A percentile compares a stretch with the other conserved stretches of the same genome.
Evolutionary conservation across 2,113 vertebrate species (phyloP).

Genomic region (Heloderma charlesbogerti): DNA sequence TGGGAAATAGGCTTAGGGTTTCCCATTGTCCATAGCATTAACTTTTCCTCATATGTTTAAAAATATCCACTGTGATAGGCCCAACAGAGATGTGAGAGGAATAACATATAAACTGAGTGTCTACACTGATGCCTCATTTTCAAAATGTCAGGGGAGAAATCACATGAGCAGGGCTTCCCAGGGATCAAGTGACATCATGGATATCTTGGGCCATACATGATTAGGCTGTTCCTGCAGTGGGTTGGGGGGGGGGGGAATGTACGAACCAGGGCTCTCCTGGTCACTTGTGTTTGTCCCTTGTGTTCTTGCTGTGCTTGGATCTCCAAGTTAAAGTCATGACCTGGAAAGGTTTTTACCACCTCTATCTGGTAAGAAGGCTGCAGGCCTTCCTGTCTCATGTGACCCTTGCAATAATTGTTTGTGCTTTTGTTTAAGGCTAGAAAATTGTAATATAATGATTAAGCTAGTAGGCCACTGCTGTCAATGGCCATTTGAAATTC

Average conservation of each 20-base stretch:
- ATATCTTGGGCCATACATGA: background rate
- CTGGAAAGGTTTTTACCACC: background rate
- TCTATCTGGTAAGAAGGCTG: background rate
- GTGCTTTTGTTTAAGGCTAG: background rate
- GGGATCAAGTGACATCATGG: background rate
- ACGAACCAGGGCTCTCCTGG: background rate
- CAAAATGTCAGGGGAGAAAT: background rate
- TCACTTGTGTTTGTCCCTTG: background rate
- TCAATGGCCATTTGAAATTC: background rate
- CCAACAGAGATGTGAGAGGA: background rate
- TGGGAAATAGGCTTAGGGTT: background rate
- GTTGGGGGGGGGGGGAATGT: background rate
- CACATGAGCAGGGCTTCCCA: background rate
- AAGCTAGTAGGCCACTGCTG: background rate
- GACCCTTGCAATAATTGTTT: background rate
- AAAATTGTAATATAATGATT: background rate
- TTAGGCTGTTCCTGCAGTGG: background rate
- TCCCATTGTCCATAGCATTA: background rate
- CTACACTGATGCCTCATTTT: background rate
- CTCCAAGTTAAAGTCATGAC: background rate
- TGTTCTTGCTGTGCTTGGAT: background rate
- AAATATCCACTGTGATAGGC: background rate
- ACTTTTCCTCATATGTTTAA: background rate
- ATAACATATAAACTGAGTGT: background rate
- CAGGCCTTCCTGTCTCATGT: background rate